phyloP scores from a whole-genome alignment of 2,113 vertebrate genomes.

The Rhizomys pruinosus region DNA sequence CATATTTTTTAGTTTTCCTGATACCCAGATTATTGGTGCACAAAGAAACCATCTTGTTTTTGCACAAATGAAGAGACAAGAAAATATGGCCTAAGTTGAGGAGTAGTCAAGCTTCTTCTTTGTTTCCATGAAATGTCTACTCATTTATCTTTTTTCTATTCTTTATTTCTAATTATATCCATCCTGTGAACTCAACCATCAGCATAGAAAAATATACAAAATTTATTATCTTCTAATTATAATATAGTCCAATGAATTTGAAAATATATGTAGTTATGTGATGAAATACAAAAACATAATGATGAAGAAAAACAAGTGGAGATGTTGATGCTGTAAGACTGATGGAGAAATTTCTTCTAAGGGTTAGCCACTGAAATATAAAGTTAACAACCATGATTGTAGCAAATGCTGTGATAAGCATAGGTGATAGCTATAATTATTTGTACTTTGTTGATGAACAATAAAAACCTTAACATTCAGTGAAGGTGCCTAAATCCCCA shows the following conservation, averaged over 20 bases:
- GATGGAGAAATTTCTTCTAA: neutral
- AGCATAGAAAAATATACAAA: neutral
- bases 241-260: neutral
- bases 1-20: neutral
- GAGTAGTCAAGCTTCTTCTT: neutral
- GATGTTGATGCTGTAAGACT: neutral
- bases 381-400: neutral
- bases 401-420: neutral
- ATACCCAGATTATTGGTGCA: neutral
- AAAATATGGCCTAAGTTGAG: neutral
- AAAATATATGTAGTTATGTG: conserved; percentile 16
- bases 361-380: neutral
- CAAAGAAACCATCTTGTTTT: neutral
- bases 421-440: neutral
- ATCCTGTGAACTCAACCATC: neutral
- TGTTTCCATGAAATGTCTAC: neutral
- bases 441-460: neutral
- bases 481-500: neutral
- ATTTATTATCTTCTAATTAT: neutral
- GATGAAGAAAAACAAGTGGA: neutral
- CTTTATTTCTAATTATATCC: neutral
- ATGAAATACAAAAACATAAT: neutral
- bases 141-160: neutral
- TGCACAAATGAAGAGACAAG: conserved; percentile 11
- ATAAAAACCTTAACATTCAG: neutral